These are phyloP conservation scores for Bhutanitis thaidina DNA, from an alignment of 2,888 invertebrate species.

Conservation along the genomic window DNA sequence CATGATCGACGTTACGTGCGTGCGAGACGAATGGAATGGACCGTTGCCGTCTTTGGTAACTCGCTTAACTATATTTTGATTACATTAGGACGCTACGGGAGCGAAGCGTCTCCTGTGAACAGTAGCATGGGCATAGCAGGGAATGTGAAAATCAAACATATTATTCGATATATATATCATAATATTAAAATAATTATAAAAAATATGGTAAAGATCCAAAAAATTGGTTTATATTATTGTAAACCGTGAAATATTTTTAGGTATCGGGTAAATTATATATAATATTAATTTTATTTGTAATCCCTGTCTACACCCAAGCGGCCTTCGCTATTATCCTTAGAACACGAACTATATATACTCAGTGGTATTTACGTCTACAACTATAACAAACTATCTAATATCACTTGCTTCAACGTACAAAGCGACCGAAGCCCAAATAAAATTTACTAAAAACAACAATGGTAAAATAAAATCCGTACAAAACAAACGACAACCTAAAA, in stretches of 20 bases:
- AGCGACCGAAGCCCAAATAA: slow-evolving; percentile 63
- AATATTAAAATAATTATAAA: too few species aligned
- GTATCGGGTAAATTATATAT: too few species aligned
- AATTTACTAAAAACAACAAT: slow-evolving; percentile 70
- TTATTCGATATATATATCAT: too few species aligned
- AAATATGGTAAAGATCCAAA: too few species aligned
- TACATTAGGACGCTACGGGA: neutral
- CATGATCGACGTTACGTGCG: slow-evolving; percentile 37
- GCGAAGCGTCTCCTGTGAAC: neutral
- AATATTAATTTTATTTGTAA: neutral
- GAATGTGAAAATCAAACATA: neutral
- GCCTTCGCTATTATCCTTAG: neutral
- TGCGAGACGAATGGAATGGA: slow-evolving; percentile 51
- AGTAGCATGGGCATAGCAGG: neutral
- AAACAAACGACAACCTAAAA: slow-evolving; percentile 62
- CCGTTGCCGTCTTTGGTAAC: slow-evolving; percentile 68
- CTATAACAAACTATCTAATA: slow-evolving; percentile 67
- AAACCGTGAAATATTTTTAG: too few species aligned
- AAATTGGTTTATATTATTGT: too few species aligned
- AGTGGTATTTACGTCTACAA: slow-evolving; percentile 28
- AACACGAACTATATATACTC: neutral
- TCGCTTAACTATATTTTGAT: neutral
- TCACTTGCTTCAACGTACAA: slow-evolving; percentile 56
- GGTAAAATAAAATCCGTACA: slow-evolving; percentile 66
- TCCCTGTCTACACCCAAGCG: neutral